These are phyloP conservation scores for Cotesia congregata DNA, from an alignment of 2,888 invertebrate genomes.

Conservation along the genomic window DNA sequence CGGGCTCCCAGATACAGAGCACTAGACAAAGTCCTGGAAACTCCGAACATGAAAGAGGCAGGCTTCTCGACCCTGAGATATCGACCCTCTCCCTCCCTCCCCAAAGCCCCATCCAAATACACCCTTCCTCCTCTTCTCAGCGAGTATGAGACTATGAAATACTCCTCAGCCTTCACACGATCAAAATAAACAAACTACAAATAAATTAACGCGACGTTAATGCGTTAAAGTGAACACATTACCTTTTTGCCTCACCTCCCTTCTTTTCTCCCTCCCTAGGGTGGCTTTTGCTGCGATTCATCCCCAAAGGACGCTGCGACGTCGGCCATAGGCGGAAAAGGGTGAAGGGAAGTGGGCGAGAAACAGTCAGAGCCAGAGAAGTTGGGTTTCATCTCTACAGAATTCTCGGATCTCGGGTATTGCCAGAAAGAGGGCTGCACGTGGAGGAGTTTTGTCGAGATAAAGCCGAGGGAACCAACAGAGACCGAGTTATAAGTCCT, in stretches of 20 bases:
- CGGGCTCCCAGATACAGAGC: not conserved
- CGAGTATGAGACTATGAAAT: too few relatives aligned
- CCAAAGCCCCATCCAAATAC: slow-evolving; percentile 11
- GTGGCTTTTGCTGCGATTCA: slow-evolving; percentile 46
- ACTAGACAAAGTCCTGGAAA: slow-evolving; percentile 39
- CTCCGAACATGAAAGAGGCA: slow-evolving; percentile 38
- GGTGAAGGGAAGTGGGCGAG: slow-evolving; percentile 45
- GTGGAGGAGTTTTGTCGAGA: slow-evolving; percentile 30
- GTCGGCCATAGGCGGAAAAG: slow-evolving; percentile 36
- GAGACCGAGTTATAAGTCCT: slow-evolving; percentile 44
- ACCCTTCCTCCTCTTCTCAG: not conserved
- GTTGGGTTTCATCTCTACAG: slow-evolving; percentile 67
- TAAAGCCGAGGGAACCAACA: slow-evolving; percentile 31
- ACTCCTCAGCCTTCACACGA: not conserved
- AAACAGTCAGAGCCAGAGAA: slow-evolving; percentile 56
- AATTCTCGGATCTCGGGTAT: slow-evolving; percentile 16
- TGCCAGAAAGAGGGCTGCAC: slow-evolving; percentile 36
- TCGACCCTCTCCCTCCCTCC: slow-evolving; percentile 7
- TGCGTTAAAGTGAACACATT: slow-evolving; percentile 42
- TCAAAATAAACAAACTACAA: not conserved
- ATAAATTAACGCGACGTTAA: slow-evolving; percentile 46
- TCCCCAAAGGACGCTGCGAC: slow-evolving; percentile 50
- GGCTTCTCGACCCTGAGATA: slow-evolving; percentile 30
- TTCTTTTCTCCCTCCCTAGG: slow-evolving; percentile 39
- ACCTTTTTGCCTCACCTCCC: slow-evolving; percentile 33